phyloP scores from a whole-genome alignment of 2,888 invertebrate species.

The Tridacna gigas region DNA sequence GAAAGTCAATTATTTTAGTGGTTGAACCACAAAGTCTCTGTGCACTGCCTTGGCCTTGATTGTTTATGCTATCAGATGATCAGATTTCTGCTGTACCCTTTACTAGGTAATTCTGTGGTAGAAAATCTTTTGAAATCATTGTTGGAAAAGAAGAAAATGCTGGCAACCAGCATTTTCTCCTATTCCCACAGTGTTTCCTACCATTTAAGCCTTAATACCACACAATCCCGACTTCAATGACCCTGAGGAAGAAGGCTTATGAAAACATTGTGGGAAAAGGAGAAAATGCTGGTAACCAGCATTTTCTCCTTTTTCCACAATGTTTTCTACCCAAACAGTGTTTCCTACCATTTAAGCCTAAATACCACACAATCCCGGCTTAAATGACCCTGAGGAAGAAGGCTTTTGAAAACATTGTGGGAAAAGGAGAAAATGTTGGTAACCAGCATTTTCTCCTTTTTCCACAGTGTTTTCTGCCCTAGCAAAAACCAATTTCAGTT shows the following conservation, averaged over 20 bases:
- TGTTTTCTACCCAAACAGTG: too few relatives aligned
- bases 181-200: too few relatives aligned
- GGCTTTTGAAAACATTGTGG: slow-evolving; percentile 1
- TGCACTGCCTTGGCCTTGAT: slow-evolving; percentile 8
- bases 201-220: too few relatives aligned
- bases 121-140: too few relatives aligned
- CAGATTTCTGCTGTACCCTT: too few relatives aligned
- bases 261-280: neutral
- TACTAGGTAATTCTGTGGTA: too few relatives aligned
- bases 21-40: neutral
- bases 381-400: neutral
- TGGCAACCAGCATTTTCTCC: too few relatives aligned
- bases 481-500: too few relatives aligned
- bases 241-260: too few relatives aligned
- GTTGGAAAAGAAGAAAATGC: too few relatives aligned
- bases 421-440: neutral
- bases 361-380: neutral
- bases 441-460: neutral
- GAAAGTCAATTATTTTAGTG: neutral
- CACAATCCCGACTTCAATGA: too few relatives aligned
- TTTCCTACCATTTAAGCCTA: too few relatives aligned
- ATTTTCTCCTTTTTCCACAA: neutral
- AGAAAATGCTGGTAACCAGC: neutral
- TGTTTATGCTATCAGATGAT: slow-evolving; percentile 2
- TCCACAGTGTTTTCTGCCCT: neutral